Evolutionary conservation across 2,113 vertebrate species (phyloP), one percentile per base, ranked within the genome.

Genomic region (Tachysurus vachellii): DNA sequence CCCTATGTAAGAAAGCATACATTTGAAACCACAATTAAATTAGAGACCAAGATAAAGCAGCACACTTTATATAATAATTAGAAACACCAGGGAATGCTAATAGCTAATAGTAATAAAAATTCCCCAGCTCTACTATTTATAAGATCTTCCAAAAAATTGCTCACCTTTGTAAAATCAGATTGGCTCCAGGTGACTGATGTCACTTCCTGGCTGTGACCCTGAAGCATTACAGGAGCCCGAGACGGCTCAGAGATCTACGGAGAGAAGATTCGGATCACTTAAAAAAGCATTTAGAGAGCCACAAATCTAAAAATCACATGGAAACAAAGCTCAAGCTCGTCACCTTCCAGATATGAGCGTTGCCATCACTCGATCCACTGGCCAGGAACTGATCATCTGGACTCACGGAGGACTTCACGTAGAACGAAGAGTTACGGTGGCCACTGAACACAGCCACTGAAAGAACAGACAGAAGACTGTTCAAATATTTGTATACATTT

Each of bases 111-210:
- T 36, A 36, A 2, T 26, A 57, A 62, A 26, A 6, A 26, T 2
- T 26, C n/a, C 31, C 9, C 80, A 62, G 17, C 31, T 14, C 3
- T 14, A 16, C 16, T n/a, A 23, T 4, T 0, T 82, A 64, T 64
- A 6, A 80, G 14, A 31, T 9, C 5, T 56, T 11, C 7, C 26
- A 56, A 42, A 1, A 4, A 62, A 42, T 5, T 56, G 28, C 7
- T 83, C 92, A 99, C 98, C 97, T 99, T 99, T 1, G 97, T 95
- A 86, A 99, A 99, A 91, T 99, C 98, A 36, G 97, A 96, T 1
- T 97, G 97, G 91, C 97, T 98, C 98, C 98, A 99, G 28, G 95
- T 94, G 83, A 99, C 95, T 68, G 97, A 98, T 0, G 98, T 99
- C 85, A 99, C 98, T 91, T 99, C 98, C 93, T 99, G 96, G 80